A percentile compares a stretch with the other conserved stretches of the same genome.
phyloP scores from a whole-genome alignment of 1,140 invertebrate genomes.

The Heliconius eleuchia region DNA sequence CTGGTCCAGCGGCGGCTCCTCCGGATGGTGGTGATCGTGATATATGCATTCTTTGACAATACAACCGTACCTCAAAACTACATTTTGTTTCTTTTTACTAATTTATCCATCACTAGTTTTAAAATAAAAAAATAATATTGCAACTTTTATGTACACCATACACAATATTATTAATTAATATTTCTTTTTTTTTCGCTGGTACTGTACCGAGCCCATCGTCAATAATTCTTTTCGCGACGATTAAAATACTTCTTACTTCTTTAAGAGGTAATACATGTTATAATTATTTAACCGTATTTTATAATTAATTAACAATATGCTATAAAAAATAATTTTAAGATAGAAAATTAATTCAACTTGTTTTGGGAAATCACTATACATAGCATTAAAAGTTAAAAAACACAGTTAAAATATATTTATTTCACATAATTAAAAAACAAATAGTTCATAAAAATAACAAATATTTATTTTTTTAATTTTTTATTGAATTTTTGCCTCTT shows the following conservation, averaged over 20 bases:
- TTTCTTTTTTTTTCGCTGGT: no score
- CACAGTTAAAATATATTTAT: background rate
- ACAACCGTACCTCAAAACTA: constrained; percentile 50
- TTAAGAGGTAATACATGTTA: no score
- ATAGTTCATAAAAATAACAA: background rate
- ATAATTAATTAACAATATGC: no score
- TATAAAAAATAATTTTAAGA: no score
- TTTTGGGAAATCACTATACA: background rate
- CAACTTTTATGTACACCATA: no score
- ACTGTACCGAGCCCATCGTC: no score
- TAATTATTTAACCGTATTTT: no score
- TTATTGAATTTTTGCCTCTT: constrained; percentile 51
- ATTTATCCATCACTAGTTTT: background rate
- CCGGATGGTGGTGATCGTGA: constrained; percentile 64
- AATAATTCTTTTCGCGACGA: no score
- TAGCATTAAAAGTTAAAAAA: background rate
- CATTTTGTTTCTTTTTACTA: constrained; percentile 6
- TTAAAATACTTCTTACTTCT: no score
- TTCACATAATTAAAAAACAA: background rate
- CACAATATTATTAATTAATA: no score
- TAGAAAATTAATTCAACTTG: no score
- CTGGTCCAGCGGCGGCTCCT: constrained; percentile 41
- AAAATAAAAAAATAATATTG: background rate
- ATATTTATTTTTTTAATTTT: constrained; percentile 52
- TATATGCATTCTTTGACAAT: constrained; percentile 46